These are phyloP conservation scores for Schrankia costaestrigalis DNA, from an alignment of 2,888 invertebrate species.

Conservation along the genomic window DNA sequence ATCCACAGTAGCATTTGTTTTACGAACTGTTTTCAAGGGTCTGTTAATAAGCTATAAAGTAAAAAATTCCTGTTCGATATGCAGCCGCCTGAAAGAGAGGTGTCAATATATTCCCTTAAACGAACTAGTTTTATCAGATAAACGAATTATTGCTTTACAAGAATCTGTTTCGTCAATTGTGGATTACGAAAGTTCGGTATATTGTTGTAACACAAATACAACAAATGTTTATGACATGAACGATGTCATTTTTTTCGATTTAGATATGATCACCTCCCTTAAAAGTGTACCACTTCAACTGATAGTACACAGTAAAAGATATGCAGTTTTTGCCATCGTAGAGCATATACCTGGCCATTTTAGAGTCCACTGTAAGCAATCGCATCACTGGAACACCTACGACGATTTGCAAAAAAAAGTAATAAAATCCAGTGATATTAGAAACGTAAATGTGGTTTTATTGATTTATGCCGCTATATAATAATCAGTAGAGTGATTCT, in stretches of 20 bases:
- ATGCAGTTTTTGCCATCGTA: constrained; percentile 1
- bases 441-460: too few relatives aligned
- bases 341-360: constrained; percentile 2
- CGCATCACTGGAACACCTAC: constrained; percentile 1
- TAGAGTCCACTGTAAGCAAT: constrained; percentile 3
- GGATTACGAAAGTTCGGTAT: constrained; percentile 1
- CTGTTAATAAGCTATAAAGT: constrained; percentile 2
- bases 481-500: too few relatives aligned
- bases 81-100: too few relatives aligned
- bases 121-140: too few relatives aligned
- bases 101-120: too few relatives aligned
- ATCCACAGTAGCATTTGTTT: constrained; percentile 5
- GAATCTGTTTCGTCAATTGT: constrained; percentile 3
- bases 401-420: constrained; percentile 1
- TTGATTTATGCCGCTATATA: too few relatives aligned
- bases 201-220: background rate
- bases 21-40: constrained; percentile 3
- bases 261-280: constrained; percentile 1
- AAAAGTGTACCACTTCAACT: background rate
- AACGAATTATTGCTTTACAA: constrained; percentile 3
- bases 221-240: constrained; percentile 2
- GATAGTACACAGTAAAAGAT: background rate
- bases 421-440: too few relatives aligned
- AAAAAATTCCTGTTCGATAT: constrained; percentile 7
- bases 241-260: too few relatives aligned